A percentile compares a stretch with the other conserved stretches of the same genome.
Conservation (phyloP, 53 echinoderm and acorn worm genomes). For the Temnopleurus reevesii region DNA sequence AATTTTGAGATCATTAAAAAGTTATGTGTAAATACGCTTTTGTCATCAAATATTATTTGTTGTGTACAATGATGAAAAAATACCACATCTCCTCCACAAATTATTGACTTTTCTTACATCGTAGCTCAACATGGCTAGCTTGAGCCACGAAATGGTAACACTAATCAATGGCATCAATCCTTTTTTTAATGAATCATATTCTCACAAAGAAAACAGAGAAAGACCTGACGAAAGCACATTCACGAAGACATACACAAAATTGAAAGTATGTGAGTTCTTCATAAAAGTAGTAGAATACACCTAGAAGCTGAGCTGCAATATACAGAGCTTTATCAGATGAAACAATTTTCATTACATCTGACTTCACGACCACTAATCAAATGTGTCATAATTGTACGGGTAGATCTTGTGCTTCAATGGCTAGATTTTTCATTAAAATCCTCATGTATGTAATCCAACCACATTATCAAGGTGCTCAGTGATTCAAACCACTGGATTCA, state of each 20-base stretch:
- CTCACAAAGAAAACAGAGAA: too few relatives aligned
- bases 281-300: neutral
- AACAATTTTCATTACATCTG: neutral
- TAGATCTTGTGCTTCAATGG: slow-evolving; percentile 4
- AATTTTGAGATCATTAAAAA: too few relatives aligned
- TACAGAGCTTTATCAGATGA: neutral
- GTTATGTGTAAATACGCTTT: too few relatives aligned
- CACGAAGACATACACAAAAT: too few relatives aligned
- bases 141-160: too few relatives aligned
- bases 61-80: too few relatives aligned
- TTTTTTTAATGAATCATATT: too few relatives aligned
- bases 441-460: neutral
- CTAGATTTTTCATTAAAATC: slow-evolving; percentile 23
- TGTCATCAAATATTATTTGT: too few relatives aligned
- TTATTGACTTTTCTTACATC: too few relatives aligned
- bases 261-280: neutral
- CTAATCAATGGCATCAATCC: too few relatives aligned
- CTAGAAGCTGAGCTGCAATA: neutral
- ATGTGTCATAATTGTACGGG: neutral
- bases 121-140: too few relatives aligned
- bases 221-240: neutral
- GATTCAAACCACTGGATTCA: slow-evolving; percentile 1
- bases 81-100: too few relatives aligned
- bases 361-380: neutral
- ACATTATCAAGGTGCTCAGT: neutral